Conservation (phyloP, 1,140 invertebrate genomes). For the Heterodera carotae region DNA sequence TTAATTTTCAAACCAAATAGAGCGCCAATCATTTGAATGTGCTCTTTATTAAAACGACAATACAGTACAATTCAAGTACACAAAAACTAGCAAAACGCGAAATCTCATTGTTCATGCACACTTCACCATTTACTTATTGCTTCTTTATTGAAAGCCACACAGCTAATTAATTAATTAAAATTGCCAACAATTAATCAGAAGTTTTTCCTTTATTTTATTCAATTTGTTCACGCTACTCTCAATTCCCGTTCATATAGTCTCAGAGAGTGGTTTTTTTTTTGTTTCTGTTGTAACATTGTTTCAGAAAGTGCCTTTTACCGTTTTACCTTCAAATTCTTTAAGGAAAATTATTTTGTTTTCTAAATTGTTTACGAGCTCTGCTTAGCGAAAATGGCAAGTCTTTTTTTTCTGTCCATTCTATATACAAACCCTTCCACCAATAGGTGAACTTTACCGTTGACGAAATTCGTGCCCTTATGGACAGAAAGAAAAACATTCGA, state of each 20-base stretch:
- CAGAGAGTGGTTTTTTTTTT: too few relatives aligned
- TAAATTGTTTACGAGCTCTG: neutral
- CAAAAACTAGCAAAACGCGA: neutral
- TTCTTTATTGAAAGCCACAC: too few relatives aligned
- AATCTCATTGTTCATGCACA: constrained; percentile 13
- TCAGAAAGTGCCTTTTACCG: too few relatives aligned
- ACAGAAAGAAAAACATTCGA: constrained; percentile 97
- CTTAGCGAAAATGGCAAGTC: constrained; percentile 9
- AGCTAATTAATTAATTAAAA: too few relatives aligned
- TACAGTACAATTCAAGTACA: constrained; percentile 16
- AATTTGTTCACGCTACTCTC: too few relatives aligned
- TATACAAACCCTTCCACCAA: neutral
- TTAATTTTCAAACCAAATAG: neutral
- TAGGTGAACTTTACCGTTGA: constrained; percentile 99
- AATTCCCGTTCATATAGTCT: too few relatives aligned
- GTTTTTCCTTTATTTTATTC: too few relatives aligned
- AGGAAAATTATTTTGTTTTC: constrained; percentile 6
- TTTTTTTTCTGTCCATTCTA: neutral
- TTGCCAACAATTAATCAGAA: too few relatives aligned
- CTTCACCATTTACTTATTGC: too few relatives aligned
- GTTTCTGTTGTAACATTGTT: too few relatives aligned
- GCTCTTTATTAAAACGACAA: neutral
- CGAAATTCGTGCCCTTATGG: constrained; percentile 98
- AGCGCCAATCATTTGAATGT: neutral
- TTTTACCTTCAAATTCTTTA: constrained; percentile 17